These are phyloP conservation scores for Synodontis membranacea DNA, from an alignment of 2,113 vertebrate genomes.

Conservation along the genomic window DNA sequence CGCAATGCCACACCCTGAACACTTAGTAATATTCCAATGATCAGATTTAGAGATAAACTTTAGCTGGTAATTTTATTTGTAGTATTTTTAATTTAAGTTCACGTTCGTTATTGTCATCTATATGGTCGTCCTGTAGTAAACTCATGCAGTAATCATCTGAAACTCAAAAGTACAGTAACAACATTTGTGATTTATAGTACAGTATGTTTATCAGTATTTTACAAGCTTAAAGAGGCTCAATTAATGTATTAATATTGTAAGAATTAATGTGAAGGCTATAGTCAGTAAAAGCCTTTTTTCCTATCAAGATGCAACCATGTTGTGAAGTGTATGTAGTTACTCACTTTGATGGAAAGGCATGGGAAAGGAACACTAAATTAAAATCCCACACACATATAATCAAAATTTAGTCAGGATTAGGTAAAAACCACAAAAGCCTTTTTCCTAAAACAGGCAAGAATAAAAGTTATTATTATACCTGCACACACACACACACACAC, in stretches of 20 bases:
- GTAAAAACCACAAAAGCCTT: not conserved
- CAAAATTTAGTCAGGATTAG: not conserved
- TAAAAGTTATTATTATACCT: not conserved
- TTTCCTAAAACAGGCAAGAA: not conserved
- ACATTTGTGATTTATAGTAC: not conserved
- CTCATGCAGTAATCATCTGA: not conserved
- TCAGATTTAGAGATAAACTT: slow-evolving; percentile 8
- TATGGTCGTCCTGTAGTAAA: not conserved
- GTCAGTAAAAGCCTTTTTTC: not conserved
- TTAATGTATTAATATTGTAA: not conserved
- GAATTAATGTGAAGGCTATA: not conserved
- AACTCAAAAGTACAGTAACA: no score
- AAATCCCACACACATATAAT: slow-evolving; percentile 21
- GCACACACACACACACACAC: no score
- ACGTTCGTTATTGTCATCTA: not conserved
- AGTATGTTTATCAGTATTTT: not conserved
- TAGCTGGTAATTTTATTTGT: not conserved
- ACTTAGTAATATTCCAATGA: slow-evolving; percentile 17
- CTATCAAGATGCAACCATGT: not conserved
- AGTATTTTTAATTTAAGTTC: not conserved
- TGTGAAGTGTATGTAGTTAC: not conserved
- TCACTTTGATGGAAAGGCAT: not conserved
- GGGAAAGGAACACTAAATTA: not conserved
- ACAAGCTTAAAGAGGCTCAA: not conserved
- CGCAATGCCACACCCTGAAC: slow-evolving; percentile 54